Percentiles rank a stretch among this genome's conserved stretches.
These are phyloP conservation scores for Dicentrarchus labrax DNA, from an alignment of 2,113 vertebrate species.

Conservation along the genomic window DNA sequence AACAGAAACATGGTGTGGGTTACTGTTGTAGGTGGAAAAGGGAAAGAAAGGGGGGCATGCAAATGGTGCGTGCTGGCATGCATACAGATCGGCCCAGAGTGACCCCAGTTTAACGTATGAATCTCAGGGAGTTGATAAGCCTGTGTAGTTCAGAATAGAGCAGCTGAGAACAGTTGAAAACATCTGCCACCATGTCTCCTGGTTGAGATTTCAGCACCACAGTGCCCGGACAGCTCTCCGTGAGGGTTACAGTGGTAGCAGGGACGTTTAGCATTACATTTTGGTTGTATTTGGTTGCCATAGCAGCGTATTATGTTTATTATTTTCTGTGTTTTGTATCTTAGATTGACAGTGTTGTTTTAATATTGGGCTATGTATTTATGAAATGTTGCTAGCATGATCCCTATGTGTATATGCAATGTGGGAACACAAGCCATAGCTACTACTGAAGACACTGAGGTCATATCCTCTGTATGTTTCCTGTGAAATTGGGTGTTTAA, in stretches of 20 bases:
- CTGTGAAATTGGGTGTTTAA: no score
- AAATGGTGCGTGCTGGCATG: constrained; percentile 25
- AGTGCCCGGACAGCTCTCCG: constrained; percentile 16
- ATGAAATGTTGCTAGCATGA: neutral
- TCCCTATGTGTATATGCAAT: no score
- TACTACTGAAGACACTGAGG: no score
- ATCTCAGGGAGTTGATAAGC: constrained; percentile 16
- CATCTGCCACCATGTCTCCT: neutral
- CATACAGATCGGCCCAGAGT: constrained; percentile 36
- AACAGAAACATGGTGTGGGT: constrained; percentile 33
- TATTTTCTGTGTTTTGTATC: no score
- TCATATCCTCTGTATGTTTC: no score
- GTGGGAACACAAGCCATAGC: no score
- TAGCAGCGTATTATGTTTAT: no score
- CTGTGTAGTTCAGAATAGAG: neutral
- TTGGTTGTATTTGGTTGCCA: neutral
- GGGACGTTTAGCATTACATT: neutral
- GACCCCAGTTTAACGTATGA: constrained; percentile 38
- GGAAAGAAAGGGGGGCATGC: constrained; percentile 8
- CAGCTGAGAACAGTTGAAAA: neutral
- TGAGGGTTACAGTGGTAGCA: neutral
- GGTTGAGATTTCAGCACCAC: constrained; percentile 51
- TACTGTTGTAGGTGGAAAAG: constrained; percentile 12
- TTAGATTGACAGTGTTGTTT: no score
- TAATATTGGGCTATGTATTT: neutral